These are phyloP conservation scores for Andrena bucephala DNA, from an alignment of 2,888 invertebrate species.

Conservation along the genomic window DNA sequence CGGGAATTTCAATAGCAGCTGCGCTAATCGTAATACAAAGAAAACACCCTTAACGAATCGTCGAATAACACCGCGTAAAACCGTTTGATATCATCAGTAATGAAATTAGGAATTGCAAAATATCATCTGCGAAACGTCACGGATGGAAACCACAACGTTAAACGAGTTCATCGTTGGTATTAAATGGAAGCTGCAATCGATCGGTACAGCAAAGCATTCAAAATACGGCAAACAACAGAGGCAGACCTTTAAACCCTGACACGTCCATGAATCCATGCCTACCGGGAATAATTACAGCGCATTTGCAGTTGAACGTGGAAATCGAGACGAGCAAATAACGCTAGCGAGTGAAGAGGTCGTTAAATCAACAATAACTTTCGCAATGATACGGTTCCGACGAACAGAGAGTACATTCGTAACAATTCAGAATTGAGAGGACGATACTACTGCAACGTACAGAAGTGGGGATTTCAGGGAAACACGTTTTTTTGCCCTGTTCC, in stretches of 20 bases:
- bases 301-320: constrained; percentile 16
- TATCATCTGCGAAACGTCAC: neutral
- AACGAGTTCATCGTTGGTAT: neutral
- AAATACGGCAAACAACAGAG: constrained; percentile 12
- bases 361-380: constrained; percentile 37
- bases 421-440: constrained; percentile 3
- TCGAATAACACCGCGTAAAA: too few relatives aligned
- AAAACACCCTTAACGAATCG: too few relatives aligned
- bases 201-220: constrained; percentile 23
- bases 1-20: neutral
- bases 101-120: neutral
- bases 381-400: constrained; percentile 19
- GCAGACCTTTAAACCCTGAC: constrained; percentile 12
- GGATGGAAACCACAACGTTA: neutral
- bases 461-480: constrained; percentile 11
- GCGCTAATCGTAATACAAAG: neutral
- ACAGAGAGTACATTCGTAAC: constrained; percentile 14
- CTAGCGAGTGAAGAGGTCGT: constrained; percentile 11
- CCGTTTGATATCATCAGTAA: neutral
- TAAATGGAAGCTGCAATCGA: constrained; percentile 9
- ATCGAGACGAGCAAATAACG: constrained; percentile 30
- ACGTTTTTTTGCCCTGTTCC: neutral
- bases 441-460: neutral
- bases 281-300: constrained; percentile 38
- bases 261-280: constrained; percentile 14